Evolutionary conservation across 2,888 invertebrate genomes (phyloP).

Genomic region (Isoperla grammatica): DNA sequence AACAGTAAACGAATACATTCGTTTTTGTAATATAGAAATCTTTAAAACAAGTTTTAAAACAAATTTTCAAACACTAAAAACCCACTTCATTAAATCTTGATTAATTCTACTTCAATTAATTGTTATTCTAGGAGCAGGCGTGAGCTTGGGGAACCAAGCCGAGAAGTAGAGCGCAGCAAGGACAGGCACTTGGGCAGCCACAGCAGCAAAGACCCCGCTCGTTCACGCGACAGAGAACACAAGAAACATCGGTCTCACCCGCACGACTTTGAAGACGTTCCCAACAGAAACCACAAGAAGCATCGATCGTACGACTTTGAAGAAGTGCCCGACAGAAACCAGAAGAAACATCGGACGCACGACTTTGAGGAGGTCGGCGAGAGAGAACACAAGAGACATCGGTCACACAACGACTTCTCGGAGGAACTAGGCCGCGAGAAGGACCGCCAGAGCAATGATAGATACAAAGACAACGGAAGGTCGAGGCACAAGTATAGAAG

Average conservation of each 20-base stretch:
- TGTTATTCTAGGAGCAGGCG: too few relatives aligned
- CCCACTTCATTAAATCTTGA: too few relatives aligned
- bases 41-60: too few relatives aligned
- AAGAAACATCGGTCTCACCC: slow-evolving; percentile 34
- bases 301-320: too few relatives aligned
- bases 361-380: slow-evolving; percentile 38
- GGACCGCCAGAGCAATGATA: slow-evolving; percentile 41
- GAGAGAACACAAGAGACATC: not conserved
- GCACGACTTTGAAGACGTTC: slow-evolving; percentile 32
- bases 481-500: slow-evolving; percentile 6
- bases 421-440: slow-evolving; percentile 42
- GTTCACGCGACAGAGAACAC: slow-evolving; percentile 34
- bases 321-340: slow-evolving; percentile 39
- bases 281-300: slow-evolving; percentile 38
- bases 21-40: too few relatives aligned
- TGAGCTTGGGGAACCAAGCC: slow-evolving; percentile 21
- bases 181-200: slow-evolving; percentile 39
- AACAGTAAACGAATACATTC: too few relatives aligned
- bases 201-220: slow-evolving; percentile 29
- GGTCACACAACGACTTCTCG: slow-evolving; percentile 37
- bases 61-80: too few relatives aligned
- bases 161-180: slow-evolving; percentile 33
- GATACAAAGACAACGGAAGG: slow-evolving; percentile 26
- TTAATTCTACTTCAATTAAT: too few relatives aligned
- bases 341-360: slow-evolving; percentile 37